Conservation (phyloP, 2,797 vertebrate genomes). For the Petrocephalus sullivani region DNA sequence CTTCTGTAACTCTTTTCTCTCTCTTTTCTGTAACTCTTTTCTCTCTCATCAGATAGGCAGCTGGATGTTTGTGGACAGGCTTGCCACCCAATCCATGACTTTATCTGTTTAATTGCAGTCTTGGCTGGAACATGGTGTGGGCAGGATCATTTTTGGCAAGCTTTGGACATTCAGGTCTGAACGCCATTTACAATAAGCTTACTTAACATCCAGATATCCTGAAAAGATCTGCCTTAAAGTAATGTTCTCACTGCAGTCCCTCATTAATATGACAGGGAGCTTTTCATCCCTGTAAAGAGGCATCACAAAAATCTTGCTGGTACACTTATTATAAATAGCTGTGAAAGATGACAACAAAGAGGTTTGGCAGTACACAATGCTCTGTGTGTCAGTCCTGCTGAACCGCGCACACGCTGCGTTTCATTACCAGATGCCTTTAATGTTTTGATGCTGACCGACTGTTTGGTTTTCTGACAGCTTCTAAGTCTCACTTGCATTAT, state of each 20-base stretch:
- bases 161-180: background rate
- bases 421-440: slow-evolving; percentile 33
- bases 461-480: slow-evolving; percentile 14
- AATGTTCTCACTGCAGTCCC: background rate
- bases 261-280: slow-evolving; percentile 30
- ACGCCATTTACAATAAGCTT: background rate
- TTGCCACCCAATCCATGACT: background rate
- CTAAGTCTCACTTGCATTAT: slow-evolving; percentile 19
- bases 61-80: background rate
- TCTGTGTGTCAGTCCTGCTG: slow-evolving; percentile 4
- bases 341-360: slow-evolving; percentile 29
- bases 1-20: background rate
- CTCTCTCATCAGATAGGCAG: background rate
- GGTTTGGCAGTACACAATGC: slow-evolving; percentile 15
- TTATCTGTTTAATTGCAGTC: background rate
- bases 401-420: slow-evolving; percentile 24
- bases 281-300: slow-evolving; percentile 25
- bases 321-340: slow-evolving; percentile 37
- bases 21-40: background rate
- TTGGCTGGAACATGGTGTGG: background rate
- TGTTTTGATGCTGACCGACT: slow-evolving; percentile 17
- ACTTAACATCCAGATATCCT: background rate
- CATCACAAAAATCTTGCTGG: slow-evolving; percentile 27
- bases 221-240: background rate
- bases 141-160: background rate